These are phyloP conservation scores for Cataglyphis cursor DNA, from an alignment of 2,888 invertebrate species.

Conservation along the genomic window DNA sequence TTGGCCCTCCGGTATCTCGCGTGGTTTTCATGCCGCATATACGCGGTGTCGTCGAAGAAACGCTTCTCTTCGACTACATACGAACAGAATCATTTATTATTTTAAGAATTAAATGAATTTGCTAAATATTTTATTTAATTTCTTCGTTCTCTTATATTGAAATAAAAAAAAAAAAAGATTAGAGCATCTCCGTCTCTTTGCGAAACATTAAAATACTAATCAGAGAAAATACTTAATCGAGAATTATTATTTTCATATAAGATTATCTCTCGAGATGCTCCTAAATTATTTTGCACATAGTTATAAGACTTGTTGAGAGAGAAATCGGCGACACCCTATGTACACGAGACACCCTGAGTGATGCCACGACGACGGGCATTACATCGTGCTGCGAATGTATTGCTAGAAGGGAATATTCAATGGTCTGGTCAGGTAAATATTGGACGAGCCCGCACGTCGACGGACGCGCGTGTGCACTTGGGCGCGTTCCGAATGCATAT, in stretches of 20 bases:
- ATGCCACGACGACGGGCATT: conserved; percentile 71
- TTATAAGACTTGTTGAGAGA: neutral
- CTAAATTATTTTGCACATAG: neutral
- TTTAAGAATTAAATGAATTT: neutral
- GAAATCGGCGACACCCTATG: conserved; percentile 43
- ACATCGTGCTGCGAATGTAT: conserved; percentile 81
- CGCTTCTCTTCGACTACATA: neutral
- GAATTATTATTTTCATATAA: neutral
- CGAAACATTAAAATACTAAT: no score
- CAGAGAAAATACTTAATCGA: no score
- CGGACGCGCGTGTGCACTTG: conserved; percentile 27
- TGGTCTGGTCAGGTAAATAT: conserved; percentile 84
- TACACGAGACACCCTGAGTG: conserved; percentile 3
- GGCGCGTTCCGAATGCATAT: conserved; percentile 26
- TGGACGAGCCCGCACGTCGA: conserved; percentile 79
- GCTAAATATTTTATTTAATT: neutral
- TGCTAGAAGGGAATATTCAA: conserved; percentile 82
- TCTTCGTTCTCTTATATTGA: neutral
- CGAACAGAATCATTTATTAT: neutral
- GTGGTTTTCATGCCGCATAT: conserved; percentile 55
- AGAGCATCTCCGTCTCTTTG: no score
- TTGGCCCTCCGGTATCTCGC: conserved; percentile 48
- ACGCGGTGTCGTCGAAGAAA: conserved; percentile 52
- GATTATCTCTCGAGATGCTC: neutral
- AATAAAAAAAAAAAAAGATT: neutral